These are phyloP conservation scores for Marcusenius ussheri DNA, from an alignment of 2,113 vertebrate species.

Conservation along the genomic window DNA sequence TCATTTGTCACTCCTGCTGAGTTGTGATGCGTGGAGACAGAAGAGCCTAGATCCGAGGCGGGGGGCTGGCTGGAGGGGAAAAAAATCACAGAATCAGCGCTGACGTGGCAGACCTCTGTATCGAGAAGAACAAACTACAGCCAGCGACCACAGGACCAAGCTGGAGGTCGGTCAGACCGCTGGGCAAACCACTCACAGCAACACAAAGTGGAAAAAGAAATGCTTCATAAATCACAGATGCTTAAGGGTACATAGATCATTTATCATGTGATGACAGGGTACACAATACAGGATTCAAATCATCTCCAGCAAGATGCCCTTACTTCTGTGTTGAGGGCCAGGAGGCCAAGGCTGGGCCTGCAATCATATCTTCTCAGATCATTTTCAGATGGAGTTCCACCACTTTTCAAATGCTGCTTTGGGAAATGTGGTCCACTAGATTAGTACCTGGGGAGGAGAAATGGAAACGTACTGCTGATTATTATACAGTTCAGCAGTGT, in stretches of 20 bases:
- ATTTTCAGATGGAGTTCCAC: conserved; percentile 37
- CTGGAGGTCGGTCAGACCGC: neutral
- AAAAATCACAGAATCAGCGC: conserved; percentile 6
- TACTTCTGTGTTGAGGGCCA: conserved; percentile 61
- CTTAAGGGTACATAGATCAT: neutral
- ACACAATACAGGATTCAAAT: neutral
- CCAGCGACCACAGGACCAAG: neutral
- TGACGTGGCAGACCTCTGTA: neutral
- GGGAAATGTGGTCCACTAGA: neutral
- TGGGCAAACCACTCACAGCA: neutral
- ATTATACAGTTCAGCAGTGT: neutral
- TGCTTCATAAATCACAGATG: neutral
- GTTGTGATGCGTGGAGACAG: conserved; percentile 52
- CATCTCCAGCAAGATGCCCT: conserved; percentile 29
- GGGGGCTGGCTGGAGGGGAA: conserved; percentile 46
- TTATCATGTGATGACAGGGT: neutral
- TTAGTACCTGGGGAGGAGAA: neutral
- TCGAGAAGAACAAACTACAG: neutral
- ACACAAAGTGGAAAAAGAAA: neutral
- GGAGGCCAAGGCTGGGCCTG: conserved; percentile 57
- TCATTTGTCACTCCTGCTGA: conserved; percentile 62
- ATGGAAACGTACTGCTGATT: neutral
- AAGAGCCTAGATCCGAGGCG: conserved; percentile 49
- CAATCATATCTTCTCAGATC: conserved; percentile 69
- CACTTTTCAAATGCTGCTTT: conserved; percentile 22